Evolutionary conservation across 2,888 invertebrate genomes (phyloP), one percentile per base, ranked within the genome.

Genomic region (Pristionchus japonicus): DNA sequence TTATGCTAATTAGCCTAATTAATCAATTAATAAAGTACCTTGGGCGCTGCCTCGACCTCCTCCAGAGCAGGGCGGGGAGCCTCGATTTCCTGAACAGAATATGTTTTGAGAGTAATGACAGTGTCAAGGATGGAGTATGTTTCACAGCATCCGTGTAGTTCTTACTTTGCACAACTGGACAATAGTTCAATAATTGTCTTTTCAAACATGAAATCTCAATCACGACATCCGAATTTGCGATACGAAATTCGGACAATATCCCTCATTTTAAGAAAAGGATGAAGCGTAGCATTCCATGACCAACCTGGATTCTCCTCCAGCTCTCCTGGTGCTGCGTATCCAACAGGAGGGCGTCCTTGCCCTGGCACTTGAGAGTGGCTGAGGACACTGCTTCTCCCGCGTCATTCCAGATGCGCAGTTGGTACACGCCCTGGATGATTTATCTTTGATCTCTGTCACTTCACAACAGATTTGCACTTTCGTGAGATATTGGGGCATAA

Each of bases 321-420:
- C 97, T 97, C 95, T 97, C 97, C 13, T 97, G 97, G 96, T 98
- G 97, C 80, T 92, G 92, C 34, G 91, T 91, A 83, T 91, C 90
- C 80, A 90, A 90, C 49, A 92, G 88, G 40, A 92, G 91, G 4
- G 92, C 89, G 37, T 91, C 91, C 77, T 92, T 92, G 89, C 92
- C 92, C 40, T 91, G 90, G 86, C 92, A 92, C 88, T 93, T 92
- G 23, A 99, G 95, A 3, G 97, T 97, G 15, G 98, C 97, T 13
- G 98, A 97, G 67, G 98, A 98, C 1, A 98, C 97, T 40, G 98
- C 98, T 96, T 98, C 97, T 88, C 98, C 99, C 88, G 98, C 96
- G 92, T 98, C 97, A 93, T 98, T 98, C 88, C 94, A 94, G 64
- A 98, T 98, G 89, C 97, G 96, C 95, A 98, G 98, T 3, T 98